Conservation (phyloP, 2,888 invertebrate species). For the Noctuana brunneofusca region DNA sequence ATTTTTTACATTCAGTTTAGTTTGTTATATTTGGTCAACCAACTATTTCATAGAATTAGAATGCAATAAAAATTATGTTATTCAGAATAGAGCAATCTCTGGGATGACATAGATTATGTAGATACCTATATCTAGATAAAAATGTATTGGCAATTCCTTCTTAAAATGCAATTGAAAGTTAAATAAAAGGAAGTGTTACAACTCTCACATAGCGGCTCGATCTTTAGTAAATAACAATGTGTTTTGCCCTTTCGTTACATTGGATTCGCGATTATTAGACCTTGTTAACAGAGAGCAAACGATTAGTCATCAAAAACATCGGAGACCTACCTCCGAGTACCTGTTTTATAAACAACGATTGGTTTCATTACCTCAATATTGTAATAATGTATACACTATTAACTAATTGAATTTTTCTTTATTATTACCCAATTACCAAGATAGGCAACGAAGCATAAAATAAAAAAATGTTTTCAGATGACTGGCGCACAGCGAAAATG, state of each 20-base stretch:
- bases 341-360: neutral
- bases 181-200: neutral
- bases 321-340: neutral
- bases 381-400: neutral
- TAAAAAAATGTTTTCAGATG: slow-evolving; percentile 61
- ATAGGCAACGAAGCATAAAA: slow-evolving; percentile 42
- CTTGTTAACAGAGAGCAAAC: slow-evolving; percentile 42
- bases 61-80: neutral
- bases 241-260: slow-evolving; percentile 49
- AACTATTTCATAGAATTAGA: no score
- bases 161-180: neutral
- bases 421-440: slow-evolving; percentile 35
- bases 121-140: neutral
- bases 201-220: neutral
- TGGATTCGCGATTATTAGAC: slow-evolving; percentile 51
- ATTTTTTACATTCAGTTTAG: no score
- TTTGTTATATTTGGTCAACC: no score
- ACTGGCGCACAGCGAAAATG: slow-evolving; percentile 74
- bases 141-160: neutral
- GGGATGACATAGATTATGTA: neutral
- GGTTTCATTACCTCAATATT: neutral
- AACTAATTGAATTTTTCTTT: slow-evolving; percentile 28
- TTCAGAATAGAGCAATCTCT: neutral
- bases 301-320: slow-evolving; percentile 66
- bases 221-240: neutral